These are phyloP conservation scores for Tiliqua scincoides DNA, from an alignment of 2,113 vertebrate species.

Conservation along the genomic window DNA sequence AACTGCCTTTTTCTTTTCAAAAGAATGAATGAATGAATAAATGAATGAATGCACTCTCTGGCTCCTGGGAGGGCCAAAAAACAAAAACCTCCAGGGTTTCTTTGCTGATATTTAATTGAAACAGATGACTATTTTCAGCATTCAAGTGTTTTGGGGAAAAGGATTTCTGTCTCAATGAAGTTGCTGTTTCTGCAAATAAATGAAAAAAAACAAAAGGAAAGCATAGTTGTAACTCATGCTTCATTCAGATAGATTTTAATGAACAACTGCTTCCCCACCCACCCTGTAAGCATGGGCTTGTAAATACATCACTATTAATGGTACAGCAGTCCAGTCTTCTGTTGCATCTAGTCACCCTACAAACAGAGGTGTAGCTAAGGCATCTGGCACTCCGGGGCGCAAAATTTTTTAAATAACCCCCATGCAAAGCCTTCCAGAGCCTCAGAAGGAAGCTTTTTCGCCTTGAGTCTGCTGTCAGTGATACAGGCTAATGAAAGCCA, in stretches of 20 bases:
- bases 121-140: neutral
- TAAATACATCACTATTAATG: neutral
- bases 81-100: slow-evolving; percentile 47
- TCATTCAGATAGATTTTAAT: neutral
- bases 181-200: too few species aligned
- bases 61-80: too few species aligned
- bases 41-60: neutral
- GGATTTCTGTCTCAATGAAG: too few species aligned
- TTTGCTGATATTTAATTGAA: slow-evolving; percentile 4
- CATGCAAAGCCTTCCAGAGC: too few species aligned
- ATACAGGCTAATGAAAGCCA: too few species aligned
- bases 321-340: neutral
- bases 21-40: slow-evolving; percentile 33
- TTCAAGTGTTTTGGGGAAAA: neutral
- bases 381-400: too few species aligned
- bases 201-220: too few species aligned
- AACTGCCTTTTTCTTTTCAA: slow-evolving; percentile 53
- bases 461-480: too few species aligned
- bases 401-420: too few species aligned
- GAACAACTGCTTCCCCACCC: neutral
- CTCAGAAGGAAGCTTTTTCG: too few species aligned
- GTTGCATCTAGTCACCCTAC: neutral
- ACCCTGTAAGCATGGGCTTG: neutral
- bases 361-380: too few species aligned
- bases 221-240: neutral